Conservation (phyloP, 2,797 vertebrate genomes). For the Nyctalus aviator region DNA sequence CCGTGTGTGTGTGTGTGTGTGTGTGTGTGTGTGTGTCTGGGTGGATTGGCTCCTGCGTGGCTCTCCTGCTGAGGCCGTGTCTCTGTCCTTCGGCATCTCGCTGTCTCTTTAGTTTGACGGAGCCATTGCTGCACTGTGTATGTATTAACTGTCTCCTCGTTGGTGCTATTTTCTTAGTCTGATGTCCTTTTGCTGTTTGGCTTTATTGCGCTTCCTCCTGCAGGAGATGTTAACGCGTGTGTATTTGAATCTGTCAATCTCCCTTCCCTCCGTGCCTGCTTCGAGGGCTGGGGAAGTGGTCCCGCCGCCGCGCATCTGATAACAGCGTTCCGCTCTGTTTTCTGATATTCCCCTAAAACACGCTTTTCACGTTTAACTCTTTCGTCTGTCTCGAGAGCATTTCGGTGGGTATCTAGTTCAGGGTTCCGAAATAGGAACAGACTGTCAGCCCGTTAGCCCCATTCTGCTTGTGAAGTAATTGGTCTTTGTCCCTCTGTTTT, state of each 20-base stretch:
- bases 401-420: background rate
- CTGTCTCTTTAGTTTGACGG: slow-evolving; percentile 70
- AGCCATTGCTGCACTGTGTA: background rate
- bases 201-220: slow-evolving; percentile 75
- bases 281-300: slow-evolving; percentile 64
- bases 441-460: background rate
- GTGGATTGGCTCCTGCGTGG: background rate
- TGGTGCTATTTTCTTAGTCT: slow-evolving; percentile 78
- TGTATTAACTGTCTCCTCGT: slow-evolving; percentile 71
- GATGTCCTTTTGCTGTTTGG: slow-evolving; percentile 79
- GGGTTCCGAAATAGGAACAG: background rate
- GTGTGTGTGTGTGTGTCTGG: background rate
- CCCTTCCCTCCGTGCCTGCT: slow-evolving; percentile 60
- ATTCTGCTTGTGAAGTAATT: slow-evolving; percentile 24
- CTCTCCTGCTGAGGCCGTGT: background rate
- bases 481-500: slow-evolving; percentile 61
- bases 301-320: slow-evolving; percentile 64
- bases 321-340: slow-evolving; percentile 66
- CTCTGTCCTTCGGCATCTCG: slow-evolving; percentile 57
- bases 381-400: background rate
- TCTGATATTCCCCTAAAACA: slow-evolving; percentile 35
- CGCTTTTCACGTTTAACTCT: slow-evolving; percentile 64
- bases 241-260: slow-evolving; percentile 82
- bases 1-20: background rate
- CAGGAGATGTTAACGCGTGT: slow-evolving; percentile 71